Evolutionary conservation across 2,888 invertebrate species (phyloP), one percentile per base, ranked within the genome.

Genomic region (Caenorhabditis sp.): DNA sequence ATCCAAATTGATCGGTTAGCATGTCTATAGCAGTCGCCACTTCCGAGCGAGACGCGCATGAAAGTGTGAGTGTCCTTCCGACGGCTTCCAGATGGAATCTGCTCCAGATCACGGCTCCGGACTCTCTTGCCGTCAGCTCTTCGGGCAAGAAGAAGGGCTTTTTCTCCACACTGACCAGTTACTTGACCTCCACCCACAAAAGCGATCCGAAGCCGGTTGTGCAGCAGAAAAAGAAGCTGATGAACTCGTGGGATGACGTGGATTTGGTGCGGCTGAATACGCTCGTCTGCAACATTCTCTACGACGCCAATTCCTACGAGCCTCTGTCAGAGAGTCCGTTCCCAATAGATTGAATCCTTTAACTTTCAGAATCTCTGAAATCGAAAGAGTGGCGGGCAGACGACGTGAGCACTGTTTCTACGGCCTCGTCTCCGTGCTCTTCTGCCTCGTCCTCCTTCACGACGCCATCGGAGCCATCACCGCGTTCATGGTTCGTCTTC

Each of bases 161-260:
- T 35, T 30, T 75, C 7, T 55, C 68, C 26, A 75, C 75, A 27
- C 50, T 75, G 2, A 63, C 75, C 50, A 75, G 68, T 56, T 75
- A 70, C 48, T 17, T 75, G 41, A 75, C 75, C 11, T 68, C 75
- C 5, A 61, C 37, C 9, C 58, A 52, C 9, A 62, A 68, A 30
- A 58, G 53, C 39, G 52, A 62, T 8, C 66, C 61, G 22, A 68
- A 63, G 32, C 58, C 63, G 17, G 55, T 45, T 53, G 17, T 35
- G 11, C 3, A 13, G 3, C 13, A 50, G 30, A n/a, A 46, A 7
- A 46, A 50, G 20, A 55, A 35, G 11, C 15, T 75, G 35, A 68
- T 75, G 58, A 62, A 62, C 15, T 58, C 58, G 8, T 75, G 75
- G 75, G 70, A 75, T 35, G 75, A 75, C 24, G 75, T 75, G 26